Base-by-base conservation (phyloP, 1,140 invertebrate genomes). In the Ylistrum balloti region DNA sequence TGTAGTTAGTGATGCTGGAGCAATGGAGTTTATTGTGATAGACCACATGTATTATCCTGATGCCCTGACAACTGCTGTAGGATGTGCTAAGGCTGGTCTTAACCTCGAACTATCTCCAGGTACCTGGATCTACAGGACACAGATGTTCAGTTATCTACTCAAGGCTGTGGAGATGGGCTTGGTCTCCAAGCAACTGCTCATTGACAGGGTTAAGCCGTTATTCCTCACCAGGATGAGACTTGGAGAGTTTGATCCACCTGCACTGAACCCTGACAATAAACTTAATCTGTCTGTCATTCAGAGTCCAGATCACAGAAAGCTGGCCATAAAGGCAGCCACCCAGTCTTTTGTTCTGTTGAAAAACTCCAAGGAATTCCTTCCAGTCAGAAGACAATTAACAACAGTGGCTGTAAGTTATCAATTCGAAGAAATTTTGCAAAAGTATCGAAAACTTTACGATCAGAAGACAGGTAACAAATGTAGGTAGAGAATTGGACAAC, bases 1-100 rank as follows among this genome's bases (percentile, higher is more conserved):
- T 91, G 94, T 96, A 9, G 92, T 96, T 48, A 95, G 95, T 91
- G 95, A 96, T 91, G 93, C 94, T 33, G 94, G 93, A 5, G 95
- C 95, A 0, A 90, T 96, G 0, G 94, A 95, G 41, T 91, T 91
- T 87, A 94, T 94, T 28, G 87, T 94, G 13, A 38, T 32, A 0
- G 74, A 45, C 3, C 95, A 95, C 86, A 89, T 93, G 20, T 95
- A 95, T 89, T 86, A 90, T n/a, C 89, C 89, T 11, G 92, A 88
- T 74, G 41, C 41, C 32, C 89, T 92, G 3, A 92, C 93, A 0
- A 91, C 94, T 15, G 95, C 90, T 9, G 93, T 93, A n/a, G 94
- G 88, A 0, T 91, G 91, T 86, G 88, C 94, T 5, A 90, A 94
- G 10, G 94, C 94, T 90, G 93, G 93, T 13, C 88, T 56, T 45